A percentile compares a stretch with the other conserved stretches of the same genome.
Evolutionary conservation across 2,113 vertebrate species (phyloP).

Genomic region (Galbula dea): DNA sequence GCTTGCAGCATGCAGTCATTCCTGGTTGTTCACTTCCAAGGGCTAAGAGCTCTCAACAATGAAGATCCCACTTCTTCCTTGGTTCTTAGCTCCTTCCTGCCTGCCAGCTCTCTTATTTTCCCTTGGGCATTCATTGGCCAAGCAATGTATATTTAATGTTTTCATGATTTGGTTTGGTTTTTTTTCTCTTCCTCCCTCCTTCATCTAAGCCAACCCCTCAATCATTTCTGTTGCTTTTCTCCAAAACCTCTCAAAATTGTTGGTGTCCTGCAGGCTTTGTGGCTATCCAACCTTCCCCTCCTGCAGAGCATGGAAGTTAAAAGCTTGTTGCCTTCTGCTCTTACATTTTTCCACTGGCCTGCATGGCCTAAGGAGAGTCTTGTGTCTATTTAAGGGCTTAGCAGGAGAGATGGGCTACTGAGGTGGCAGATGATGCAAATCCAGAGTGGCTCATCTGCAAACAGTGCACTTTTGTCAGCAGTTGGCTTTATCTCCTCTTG

Average conservation of each 20-base stretch:
- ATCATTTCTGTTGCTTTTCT: not conserved
- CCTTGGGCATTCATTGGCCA: not conserved
- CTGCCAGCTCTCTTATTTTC: slow-evolving; percentile 42
- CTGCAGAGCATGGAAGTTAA: not conserved
- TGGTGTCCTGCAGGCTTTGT: not conserved
- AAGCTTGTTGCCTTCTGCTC: not conserved
- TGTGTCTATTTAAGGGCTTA: not conserved
- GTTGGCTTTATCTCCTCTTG: not conserved
- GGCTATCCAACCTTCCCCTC: not conserved
- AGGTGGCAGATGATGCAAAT: not conserved
- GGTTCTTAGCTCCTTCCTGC: slow-evolving; percentile 10
- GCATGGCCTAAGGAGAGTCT: not conserved
- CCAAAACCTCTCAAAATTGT: not conserved
- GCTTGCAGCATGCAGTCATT: not conserved
- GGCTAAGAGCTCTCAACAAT: not conserved
- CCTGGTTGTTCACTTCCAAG: not conserved
- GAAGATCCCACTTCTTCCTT: slow-evolving; percentile 32
- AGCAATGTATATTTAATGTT: slow-evolving; percentile 24
- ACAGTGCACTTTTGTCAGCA: not conserved
- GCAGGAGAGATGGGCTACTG: not conserved
- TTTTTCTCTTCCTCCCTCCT: not conserved
- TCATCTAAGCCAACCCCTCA: not conserved
- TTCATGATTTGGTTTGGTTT: not conserved
- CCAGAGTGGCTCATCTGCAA: not conserved
- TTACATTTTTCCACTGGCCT: rapidly evolving